Conservation (phyloP, 2,888 invertebrate genomes). For the Nemurella pictetii region DNA sequence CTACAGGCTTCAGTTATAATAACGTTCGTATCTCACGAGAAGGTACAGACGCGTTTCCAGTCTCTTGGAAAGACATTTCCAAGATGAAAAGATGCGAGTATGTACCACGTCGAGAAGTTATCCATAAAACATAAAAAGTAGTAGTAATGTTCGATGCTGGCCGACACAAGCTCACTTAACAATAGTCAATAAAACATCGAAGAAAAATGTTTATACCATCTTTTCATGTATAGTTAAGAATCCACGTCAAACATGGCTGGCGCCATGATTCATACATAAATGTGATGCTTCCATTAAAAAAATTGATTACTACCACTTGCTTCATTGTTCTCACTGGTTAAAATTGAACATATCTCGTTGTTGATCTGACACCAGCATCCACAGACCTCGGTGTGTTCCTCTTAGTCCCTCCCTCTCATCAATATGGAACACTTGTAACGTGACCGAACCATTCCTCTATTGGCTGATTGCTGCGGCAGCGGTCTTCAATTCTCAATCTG, state of each 20-base stretch:
- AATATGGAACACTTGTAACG: conserved; percentile 37
- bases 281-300: conserved; percentile 15
- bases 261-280: background rate
- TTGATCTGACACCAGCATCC: conserved; percentile 26
- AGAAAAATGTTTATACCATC: background rate
- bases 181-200: background rate
- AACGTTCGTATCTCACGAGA: background rate
- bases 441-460: background rate
- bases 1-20: conserved; percentile 42
- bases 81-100: background rate
- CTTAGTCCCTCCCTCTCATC: conserved; percentile 34
- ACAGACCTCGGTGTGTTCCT: conserved; percentile 17
- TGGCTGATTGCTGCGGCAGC: conserved; percentile 15
- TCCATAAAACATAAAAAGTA: background rate
- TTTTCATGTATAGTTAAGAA: background rate
- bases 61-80: background rate
- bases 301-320: background rate
- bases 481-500: conserved; percentile 21
- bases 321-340: conserved; percentile 3
- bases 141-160: background rate
- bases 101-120: background rate
- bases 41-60: background rate
- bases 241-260: background rate
- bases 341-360: background rate
- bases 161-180: background rate